These are phyloP conservation scores for Adineta ricciae DNA, from an alignment of 2,888 invertebrate genomes.

Conservation along the genomic window DNA sequence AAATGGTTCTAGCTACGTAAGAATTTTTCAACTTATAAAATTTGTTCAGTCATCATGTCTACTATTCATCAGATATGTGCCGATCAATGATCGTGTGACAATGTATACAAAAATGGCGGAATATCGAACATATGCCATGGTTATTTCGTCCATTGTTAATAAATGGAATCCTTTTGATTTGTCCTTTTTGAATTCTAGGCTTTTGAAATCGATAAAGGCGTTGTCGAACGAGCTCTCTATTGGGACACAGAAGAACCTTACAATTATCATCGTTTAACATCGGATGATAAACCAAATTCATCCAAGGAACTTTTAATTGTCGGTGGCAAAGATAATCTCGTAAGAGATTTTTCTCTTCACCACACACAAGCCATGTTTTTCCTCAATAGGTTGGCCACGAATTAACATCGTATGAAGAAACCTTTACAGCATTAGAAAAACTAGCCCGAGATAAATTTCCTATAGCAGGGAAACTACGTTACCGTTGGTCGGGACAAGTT, in stretches of 20 bases:
- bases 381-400: neutral
- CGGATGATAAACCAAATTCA: neutral
- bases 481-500: neutral
- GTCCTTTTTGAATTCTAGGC: neutral
- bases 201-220: neutral
- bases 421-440: neutral
- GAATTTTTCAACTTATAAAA: neutral
- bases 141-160: neutral
- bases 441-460: neutral
- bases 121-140: neutral
- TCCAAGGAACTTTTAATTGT: neutral
- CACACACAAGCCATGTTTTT: neutral
- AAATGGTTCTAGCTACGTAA: neutral
- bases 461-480: neutral
- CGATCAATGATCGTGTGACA: neutral
- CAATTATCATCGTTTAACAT: neutral
- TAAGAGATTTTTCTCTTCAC: neutral
- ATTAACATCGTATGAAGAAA: neutral
- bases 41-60: too few relatives aligned
- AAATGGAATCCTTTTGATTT: too few relatives aligned
- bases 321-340: neutral
- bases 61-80: neutral
- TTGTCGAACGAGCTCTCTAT: neutral
- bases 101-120: neutral
- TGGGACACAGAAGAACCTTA: constrained; percentile 1